Conservation (phyloP, 2,113 vertebrate species). For the Carassius gibelio region DNA sequence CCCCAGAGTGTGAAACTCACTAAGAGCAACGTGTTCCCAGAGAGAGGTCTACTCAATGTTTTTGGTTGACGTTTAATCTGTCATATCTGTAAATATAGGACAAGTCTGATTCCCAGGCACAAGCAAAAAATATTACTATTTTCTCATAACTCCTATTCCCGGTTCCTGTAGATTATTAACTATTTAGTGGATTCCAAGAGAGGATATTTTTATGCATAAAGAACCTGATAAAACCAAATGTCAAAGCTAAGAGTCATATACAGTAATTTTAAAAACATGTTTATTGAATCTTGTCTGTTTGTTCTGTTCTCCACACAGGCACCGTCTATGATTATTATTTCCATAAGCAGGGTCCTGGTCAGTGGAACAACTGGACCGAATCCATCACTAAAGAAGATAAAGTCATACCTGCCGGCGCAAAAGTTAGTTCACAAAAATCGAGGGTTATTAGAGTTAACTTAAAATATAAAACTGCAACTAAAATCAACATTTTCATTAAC, state of each 20-base stretch:
- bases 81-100: not conserved
- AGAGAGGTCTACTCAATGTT: conserved; percentile 77
- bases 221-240: not conserved
- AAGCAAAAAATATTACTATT: not conserved
- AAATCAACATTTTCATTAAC: too few species aligned
- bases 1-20: conserved; percentile 85
- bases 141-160: not conserved
- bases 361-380: conserved; percentile 86
- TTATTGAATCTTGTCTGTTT: conserved; percentile 6
- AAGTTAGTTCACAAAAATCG: conserved; percentile 70
- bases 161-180: not conserved
- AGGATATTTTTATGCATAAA: not conserved
- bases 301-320: conserved; percentile 72
- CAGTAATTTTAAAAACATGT: not conserved
- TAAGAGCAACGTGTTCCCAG: conserved; percentile 83
- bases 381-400: conserved; percentile 82
- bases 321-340: conserved; percentile 91
- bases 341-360: conserved; percentile 80
- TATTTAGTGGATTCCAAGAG: not conserved
- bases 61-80: not conserved
- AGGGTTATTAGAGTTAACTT: not conserved
- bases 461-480: not conserved
- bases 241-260: not conserved
- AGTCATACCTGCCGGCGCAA: conserved; percentile 74
- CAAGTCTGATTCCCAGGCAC: not conserved